phyloP scores from a whole-genome alignment of 2,113 vertebrate species.

The Pelodiscus sinensis region DNA sequence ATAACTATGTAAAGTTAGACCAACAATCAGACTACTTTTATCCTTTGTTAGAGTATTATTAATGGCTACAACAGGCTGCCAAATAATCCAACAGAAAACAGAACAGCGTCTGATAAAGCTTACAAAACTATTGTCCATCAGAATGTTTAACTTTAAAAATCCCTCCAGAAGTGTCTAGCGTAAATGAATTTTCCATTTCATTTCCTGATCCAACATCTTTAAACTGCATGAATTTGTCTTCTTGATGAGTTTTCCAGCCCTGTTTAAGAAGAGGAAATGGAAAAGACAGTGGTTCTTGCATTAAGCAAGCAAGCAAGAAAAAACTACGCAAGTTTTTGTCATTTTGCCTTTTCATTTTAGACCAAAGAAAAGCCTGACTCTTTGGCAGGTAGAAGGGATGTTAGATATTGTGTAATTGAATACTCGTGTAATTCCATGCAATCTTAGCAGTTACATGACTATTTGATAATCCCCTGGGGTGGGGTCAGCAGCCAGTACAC shows the following conservation, averaged over 20 bases:
- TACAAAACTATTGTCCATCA: conserved; percentile 12
- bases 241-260: conserved; percentile 79
- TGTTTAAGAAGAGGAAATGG: conserved; percentile 70
- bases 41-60: background rate
- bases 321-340: conserved; percentile 51
- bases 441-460: too few species aligned
- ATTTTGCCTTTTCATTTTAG: conserved; percentile 49
- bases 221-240: conserved; percentile 71
- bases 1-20: background rate
- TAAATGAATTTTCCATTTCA: conserved; percentile 76
- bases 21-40: conserved; percentile 18
- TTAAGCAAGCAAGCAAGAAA: conserved; percentile 28
- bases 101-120: conserved; percentile 15
- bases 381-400: background rate
- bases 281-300: conserved; percentile 67
- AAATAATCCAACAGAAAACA: conserved; percentile 12
- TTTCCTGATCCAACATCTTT: conserved; percentile 70
- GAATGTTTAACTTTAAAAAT: conserved; percentile 12
- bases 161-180: background rate
- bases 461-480: too few species aligned
- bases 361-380: conserved; percentile 40
- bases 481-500: too few species aligned
- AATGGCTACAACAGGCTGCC: background rate
- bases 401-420: too few species aligned
- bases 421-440: too few species aligned